Base-by-base conservation (phyloP, 2,113 vertebrate species). In the Xerus inauris region DNA sequence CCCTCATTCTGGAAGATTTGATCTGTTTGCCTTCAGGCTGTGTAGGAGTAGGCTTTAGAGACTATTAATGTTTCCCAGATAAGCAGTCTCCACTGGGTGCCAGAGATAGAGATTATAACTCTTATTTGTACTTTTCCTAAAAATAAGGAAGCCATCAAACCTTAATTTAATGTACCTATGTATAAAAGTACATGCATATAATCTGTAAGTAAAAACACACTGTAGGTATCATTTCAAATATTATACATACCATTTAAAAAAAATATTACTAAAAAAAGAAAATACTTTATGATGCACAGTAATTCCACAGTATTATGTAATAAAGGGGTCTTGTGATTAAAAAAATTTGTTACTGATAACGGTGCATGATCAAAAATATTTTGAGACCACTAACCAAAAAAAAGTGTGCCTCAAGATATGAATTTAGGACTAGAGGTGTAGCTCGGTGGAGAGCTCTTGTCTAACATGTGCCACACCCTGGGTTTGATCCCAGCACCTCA, bases 111-210 rank as follows among this genome's bases (percentile, higher is more conserved):
- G 57, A 64, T 10, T 30, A 1, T 71, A 72, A 81, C 69, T 90
- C 65, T 92, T 49, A 19, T 26, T 83, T 69, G 75, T 45, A 69
- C 19, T 65, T 91, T 96, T 75, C 73, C 65, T 90, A 87, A 88
- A 95, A 87, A 54, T 75, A 76, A 90, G n/a, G 73, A 64, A 42
- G 59, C 16, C 59, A n/a, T 73, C 14, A 49, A 79, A 22, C 28
- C n/a, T 94, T 16, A 82, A 35, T 80, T 81, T 77, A 91, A 85
- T 47, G 57, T 51, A 9, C 57, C 82, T 45, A 35, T 92, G 75
- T 88, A 84, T 77, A 91, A 93, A 3, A 84, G n/a, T 47, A n/a
- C 0, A 9, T 17, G 4, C 7, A 42, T 38, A 7, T 14, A 94
- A 72, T 80, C 17, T 73, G 1, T 57, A 57, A 75, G 22, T 64